These are phyloP conservation scores for Bothrops jararaca DNA, from an alignment of 2,113 vertebrate species.

Conservation along the genomic window DNA sequence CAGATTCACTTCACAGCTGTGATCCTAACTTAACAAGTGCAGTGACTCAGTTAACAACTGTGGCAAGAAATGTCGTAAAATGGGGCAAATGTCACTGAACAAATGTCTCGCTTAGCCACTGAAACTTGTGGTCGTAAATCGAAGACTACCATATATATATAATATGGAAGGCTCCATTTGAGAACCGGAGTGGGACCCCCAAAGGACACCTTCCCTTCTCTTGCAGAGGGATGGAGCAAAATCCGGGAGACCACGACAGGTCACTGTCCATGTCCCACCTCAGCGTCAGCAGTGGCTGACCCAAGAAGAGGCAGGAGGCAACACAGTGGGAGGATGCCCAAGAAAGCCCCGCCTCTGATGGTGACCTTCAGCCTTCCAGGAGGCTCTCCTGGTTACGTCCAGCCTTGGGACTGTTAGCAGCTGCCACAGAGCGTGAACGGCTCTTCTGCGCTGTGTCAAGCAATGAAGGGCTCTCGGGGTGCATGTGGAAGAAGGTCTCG, in stretches of 20 bases:
- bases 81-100: neutral
- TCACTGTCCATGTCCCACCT: neutral
- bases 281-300: neutral
- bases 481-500: neutral
- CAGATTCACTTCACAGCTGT: neutral
- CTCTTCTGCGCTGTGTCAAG: neutral
- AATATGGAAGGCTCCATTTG: neutral
- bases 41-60: neutral
- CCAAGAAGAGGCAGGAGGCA: neutral
- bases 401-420: neutral
- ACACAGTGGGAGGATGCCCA: neutral
- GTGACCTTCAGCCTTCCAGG: neutral
- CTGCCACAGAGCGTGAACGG: neutral
- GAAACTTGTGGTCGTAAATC: neutral
- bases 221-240: neutral
- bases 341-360: neutral
- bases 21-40: neutral
- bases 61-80: neutral
- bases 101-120: neutral
- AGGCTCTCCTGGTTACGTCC: neutral
- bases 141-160: neutral
- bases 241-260: neutral
- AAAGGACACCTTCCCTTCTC: no score
- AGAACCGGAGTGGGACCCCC: neutral
- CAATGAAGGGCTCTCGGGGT: no score